Conservation (phyloP, 2,113 vertebrate genomes). For the Hippocampus comes region DNA sequence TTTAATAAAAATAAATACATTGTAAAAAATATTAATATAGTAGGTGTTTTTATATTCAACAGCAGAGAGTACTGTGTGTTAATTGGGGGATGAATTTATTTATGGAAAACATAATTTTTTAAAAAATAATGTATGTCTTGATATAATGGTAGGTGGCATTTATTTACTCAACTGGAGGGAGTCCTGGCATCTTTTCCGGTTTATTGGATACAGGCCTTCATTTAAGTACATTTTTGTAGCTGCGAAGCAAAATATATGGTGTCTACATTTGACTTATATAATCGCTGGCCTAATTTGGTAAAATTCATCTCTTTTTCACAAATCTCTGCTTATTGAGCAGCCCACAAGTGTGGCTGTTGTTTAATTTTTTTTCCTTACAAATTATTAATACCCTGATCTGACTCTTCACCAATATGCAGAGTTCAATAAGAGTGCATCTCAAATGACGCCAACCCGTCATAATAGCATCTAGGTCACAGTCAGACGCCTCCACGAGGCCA, state of each 20-base stretch:
- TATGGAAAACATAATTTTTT: not conserved
- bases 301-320: too few species aligned
- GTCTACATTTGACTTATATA: too few species aligned
- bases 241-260: too few species aligned
- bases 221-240: not conserved
- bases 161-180: not conserved
- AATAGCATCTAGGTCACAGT: slow-evolving; percentile 31
- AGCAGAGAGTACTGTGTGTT: not conserved
- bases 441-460: not conserved
- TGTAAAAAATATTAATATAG: not conserved
- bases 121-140: not conserved
- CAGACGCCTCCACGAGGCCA: slow-evolving; percentile 10
- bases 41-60: not conserved
- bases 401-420: too few species aligned
- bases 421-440: not conserved
- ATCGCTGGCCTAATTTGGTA: too few species aligned
- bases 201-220: not conserved
- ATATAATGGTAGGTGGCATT: not conserved
- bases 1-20: too few species aligned
- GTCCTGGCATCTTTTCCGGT: not conserved
- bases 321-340: too few species aligned
- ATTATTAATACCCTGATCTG: not conserved
- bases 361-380: too few species aligned
- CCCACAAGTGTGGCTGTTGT: too few species aligned
- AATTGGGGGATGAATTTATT: not conserved